Base-by-base conservation (phyloP, 2,797 vertebrate genomes). In the Orestias chungarensis region DNA sequence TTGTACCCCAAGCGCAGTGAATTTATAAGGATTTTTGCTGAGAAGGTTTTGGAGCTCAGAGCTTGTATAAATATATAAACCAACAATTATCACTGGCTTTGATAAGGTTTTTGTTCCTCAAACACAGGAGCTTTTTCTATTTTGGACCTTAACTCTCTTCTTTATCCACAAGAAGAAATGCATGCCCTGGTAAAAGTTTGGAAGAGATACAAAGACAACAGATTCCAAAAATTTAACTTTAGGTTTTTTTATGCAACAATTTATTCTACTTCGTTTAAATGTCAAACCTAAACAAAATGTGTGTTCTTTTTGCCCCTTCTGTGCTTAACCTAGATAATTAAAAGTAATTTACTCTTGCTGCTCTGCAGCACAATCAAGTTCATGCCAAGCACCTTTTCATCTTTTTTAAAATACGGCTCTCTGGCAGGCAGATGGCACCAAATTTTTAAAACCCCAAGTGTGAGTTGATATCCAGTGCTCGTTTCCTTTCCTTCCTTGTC, bases 91-190 rank as follows among this genome's bases (percentile, higher is more conserved):
- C 12, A 15, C 0, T 3, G 25, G 47, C 18, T 42, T 31, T 35
- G 9, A 1, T 12, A 27, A 35, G 27, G 1, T 15, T 12, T 57
- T 46, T 47, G 20, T 42, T 23, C 11, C 23, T 50, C 25, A 23
- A 20, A 38, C 31, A 35, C 7, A 3, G 12, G 3, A 23, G 18
- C 8, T 4, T 61, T 68, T 43, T 11, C 12, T 54, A 38, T 29
- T 18, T 38, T 40, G 50, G 18, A 43, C 52, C 25, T 27, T 27
- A 4, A 61, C 12, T 40, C 12, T 49, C 12, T n/a, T 17, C 9
- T 76, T 15, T 38, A 20, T 68, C 75, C 69, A 71, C 64, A 72
- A 77, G 69, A 72, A 64, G 70, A 65, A 55, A 77, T 18, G 1
- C 38, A 27, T 23, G 29, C 40, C 42, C 42, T 67, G 46, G 38